phyloP scores from a whole-genome alignment of 1,140 invertebrate genomes.

The Listronotus bonariensis region DNA sequence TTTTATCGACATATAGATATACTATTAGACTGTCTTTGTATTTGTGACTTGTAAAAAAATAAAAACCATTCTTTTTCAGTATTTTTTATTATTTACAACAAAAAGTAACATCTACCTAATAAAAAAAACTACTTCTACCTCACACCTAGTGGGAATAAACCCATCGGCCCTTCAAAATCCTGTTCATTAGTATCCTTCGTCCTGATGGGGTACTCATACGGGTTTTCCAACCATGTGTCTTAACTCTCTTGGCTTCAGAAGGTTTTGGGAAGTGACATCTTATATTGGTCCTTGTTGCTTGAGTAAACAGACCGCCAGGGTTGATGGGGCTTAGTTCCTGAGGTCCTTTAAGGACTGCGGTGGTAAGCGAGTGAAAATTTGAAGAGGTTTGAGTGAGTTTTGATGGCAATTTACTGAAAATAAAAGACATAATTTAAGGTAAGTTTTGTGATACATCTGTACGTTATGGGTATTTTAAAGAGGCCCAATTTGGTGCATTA shows the following conservation, averaged over 20 bases:
- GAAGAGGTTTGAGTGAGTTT: background rate
- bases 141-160: conserved; percentile 67
- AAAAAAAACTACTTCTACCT: no score
- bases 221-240: conserved; percentile 68
- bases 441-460: no score
- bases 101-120: background rate
- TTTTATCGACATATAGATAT: no score
- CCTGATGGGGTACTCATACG: conserved; percentile 71
- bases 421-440: no score
- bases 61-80: no score
- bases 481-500: no score
- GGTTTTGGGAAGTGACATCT: conserved; percentile 74
- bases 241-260: conserved; percentile 70
- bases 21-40: no score
- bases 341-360: background rate
- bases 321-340: conserved; percentile 28
- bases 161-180: conserved; percentile 74
- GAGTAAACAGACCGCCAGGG: conserved; percentile 45
- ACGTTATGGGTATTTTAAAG: no score
- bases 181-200: conserved; percentile 71
- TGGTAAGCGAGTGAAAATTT: conserved; percentile 11
- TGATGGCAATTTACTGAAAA: conserved; percentile 1
- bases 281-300: conserved; percentile 57
- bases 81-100: background rate
- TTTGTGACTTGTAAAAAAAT: no score